Evolutionary conservation across 2,797 vertebrate genomes (phyloP).

Genomic region (Sebastes kiyomatsui): DNA sequence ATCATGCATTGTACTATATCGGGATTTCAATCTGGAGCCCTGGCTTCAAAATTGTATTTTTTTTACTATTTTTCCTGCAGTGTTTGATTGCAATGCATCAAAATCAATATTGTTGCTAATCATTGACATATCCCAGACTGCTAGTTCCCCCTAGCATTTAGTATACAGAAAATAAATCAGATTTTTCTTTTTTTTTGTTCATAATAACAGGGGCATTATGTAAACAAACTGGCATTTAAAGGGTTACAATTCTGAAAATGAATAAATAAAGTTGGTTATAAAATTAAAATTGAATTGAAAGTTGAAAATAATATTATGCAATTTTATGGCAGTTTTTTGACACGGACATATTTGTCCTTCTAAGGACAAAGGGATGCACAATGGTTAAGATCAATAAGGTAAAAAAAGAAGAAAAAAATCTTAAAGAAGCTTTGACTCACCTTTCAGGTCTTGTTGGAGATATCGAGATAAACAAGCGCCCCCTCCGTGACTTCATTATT

Average conservation of each 20-base stretch:
- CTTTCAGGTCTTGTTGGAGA: conserved; percentile 90
- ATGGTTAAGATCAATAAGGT: background rate
- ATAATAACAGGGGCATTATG: background rate
- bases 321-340: background rate
- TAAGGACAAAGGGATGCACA: background rate
- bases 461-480: conserved; percentile 85
- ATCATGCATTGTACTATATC: background rate
- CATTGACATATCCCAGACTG: background rate
- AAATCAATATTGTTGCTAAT: background rate
- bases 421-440: conserved; percentile 37
- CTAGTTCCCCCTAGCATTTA: too few species aligned
- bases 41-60: background rate
- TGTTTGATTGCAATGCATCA: background rate
- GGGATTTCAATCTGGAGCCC: background rate
- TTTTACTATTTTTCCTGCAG: background rate
- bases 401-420: background rate
- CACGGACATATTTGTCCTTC: background rate
- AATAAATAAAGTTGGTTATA: background rate
- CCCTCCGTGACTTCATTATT: conserved; percentile 89
- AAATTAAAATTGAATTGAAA: background rate
- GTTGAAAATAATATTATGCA: background rate
- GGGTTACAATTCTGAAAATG: background rate
- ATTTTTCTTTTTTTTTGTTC: background rate
- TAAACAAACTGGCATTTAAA: background rate
- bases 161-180: too few species aligned